phyloP scores from a whole-genome alignment of 2,797 vertebrate genomes.

The Pelodytes ibericus region DNA sequence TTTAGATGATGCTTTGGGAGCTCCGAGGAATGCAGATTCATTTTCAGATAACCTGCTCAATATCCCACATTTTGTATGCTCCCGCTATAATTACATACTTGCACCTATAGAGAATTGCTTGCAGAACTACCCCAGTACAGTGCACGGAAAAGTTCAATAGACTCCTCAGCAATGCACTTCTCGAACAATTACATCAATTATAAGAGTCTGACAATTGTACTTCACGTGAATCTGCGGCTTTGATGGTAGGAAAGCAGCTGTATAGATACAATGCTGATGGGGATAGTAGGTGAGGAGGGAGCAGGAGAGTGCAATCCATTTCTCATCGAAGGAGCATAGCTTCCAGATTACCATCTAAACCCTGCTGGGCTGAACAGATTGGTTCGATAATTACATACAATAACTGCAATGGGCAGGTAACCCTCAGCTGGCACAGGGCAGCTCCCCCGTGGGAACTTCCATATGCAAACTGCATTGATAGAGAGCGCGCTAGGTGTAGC shows the following conservation, averaged over 20 bases:
- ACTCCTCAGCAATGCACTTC: not conserved
- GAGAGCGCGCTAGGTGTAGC: slow-evolving; percentile 79
- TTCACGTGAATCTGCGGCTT: not conserved
- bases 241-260: slow-evolving; percentile 35
- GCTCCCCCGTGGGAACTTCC: slow-evolving; percentile 88
- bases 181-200: slow-evolving; percentile 30
- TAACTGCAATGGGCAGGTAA: slow-evolving; percentile 91
- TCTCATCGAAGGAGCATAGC: slow-evolving; percentile 86
- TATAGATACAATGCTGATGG: slow-evolving; percentile 53
- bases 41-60: not conserved
- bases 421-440: slow-evolving; percentile 89
- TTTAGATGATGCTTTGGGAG: not conserved
- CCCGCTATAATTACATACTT: not conserved
- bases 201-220: slow-evolving; percentile 13
- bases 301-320: slow-evolving; percentile 72
- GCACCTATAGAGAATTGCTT: not conserved
- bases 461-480: slow-evolving; percentile 88
- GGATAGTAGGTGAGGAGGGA: slow-evolving; percentile 66
- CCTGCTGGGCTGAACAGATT: slow-evolving; percentile 98
- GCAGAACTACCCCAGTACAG: not conserved
- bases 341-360: slow-evolving; percentile 90
- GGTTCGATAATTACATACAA: slow-evolving; percentile 97
- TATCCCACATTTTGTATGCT: not conserved
- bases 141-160: not conserved
- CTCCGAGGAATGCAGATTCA: not conserved